Base-by-base conservation (phyloP, 2,888 invertebrate species). In the Syrista parreyssii region DNA sequence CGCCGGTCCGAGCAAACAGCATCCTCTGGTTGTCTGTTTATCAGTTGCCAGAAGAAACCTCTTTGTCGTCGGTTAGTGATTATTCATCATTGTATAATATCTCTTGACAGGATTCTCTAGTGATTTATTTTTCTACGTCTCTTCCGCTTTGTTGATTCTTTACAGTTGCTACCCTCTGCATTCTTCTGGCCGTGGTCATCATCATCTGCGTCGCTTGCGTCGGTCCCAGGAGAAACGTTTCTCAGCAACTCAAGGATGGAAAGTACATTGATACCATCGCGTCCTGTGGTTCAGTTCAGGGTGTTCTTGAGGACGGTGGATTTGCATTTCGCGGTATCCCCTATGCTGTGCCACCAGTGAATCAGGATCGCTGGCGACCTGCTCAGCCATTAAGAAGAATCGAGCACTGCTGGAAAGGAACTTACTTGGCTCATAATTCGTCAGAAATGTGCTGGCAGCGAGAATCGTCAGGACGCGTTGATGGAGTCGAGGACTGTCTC, bases 301-400 rank as follows among this genome's bases (percentile, higher is more conserved):
- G 97, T 31, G 91, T 96, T 72, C 92, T 96, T 80, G 95, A 96
- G 86, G 96, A 96, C 86, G 95, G 95, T 68, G 95, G 95, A 0
- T 96, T 95, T 85, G 96, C 96, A 23, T 97, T 97, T 91, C 94
- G 95, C 73, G 96, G 96, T 76, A 95, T 97, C 79, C 97, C 97
- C 0, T 97, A 96, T 89, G 97, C 97, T 4, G 91, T 94, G 33
- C 95, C 96, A 6, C 97, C 97, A 0, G 88, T 95, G 0, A 94
- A 93, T 3, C 93, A 94, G 35, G 93, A 93, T 73, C 93, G 97
- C 69, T 97, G 96, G 93, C 94, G 94, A 68, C 93, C 94, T 15
- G 96, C 96, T 0, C 93, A 94, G 84, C 92, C 94, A 1, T 91
- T 96, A 40, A 92, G 95, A 79, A 92, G 94, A 75, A 92, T 97